These are phyloP conservation scores for Grammomys surdaster DNA, from an alignment of 2,113 vertebrate genomes.

Conservation along the genomic window DNA sequence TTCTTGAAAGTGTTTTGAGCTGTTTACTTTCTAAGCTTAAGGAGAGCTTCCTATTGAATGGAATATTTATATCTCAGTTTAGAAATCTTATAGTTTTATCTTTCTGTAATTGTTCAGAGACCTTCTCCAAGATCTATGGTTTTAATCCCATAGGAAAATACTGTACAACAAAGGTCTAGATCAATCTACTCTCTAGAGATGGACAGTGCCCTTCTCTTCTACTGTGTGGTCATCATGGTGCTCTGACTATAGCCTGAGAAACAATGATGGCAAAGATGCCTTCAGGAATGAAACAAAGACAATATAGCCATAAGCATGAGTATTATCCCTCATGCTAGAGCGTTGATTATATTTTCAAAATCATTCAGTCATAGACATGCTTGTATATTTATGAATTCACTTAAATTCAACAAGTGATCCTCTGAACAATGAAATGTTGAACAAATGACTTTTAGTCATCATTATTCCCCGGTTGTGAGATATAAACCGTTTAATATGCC, in stretches of 20 bases:
- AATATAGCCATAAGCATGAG: neutral
- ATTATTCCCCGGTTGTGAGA: neutral
- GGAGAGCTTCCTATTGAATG: neutral
- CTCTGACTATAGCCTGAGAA: slow-evolving; percentile 75
- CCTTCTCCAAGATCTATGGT: neutral
- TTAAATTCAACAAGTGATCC: neutral
- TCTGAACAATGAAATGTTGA: neutral
- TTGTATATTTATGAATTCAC: neutral
- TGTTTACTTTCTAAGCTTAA: neutral
- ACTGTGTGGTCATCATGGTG: slow-evolving; percentile 48
- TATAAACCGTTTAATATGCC: neutral
- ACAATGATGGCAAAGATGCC: slow-evolving; percentile 69
- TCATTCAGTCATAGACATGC: neutral
- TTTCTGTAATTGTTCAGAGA: neutral
- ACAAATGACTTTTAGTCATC: neutral
- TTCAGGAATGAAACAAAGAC: slow-evolving; percentile 52
- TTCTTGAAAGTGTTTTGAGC: neutral
- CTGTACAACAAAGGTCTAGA: slow-evolving; percentile 4
- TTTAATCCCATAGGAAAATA: neutral
- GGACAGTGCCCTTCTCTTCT: slow-evolving; percentile 70
- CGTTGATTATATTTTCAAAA: neutral
- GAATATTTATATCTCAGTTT: neutral
- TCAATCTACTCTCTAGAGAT: slow-evolving; percentile 61
- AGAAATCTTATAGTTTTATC: neutral
- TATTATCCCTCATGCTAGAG: neutral